Percentiles rank a stretch among this genome's conserved stretches.
phyloP scores from a whole-genome alignment of 2,888 invertebrate genomes.

The Drosophila setosimentum region DNA sequence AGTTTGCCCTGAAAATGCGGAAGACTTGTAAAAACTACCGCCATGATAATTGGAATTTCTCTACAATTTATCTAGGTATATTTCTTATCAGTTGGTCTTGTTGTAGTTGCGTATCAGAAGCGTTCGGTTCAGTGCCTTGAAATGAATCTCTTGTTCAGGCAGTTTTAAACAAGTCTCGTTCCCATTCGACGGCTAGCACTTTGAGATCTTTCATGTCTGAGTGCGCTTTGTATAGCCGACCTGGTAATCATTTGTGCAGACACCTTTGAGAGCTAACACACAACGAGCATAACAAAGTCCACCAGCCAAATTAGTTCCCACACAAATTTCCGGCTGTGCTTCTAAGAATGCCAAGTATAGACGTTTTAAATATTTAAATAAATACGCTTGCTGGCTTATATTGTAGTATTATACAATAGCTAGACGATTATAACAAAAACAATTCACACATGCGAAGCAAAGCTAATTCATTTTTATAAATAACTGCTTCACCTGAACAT shows the following conservation, averaged over 20 bases:
- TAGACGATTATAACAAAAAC: conserved; percentile 37
- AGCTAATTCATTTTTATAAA: conserved; percentile 66
- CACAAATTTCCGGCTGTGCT: conserved; percentile 65
- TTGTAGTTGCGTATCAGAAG: conserved; percentile 14
- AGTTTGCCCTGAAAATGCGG: neutral
- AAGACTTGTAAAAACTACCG: neutral
- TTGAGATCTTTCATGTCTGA: conserved; percentile 56
- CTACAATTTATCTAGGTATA: neutral
- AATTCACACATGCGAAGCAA: conserved; percentile 40
- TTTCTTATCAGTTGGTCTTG: conserved; percentile 30
- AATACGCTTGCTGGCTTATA: conserved; percentile 44
- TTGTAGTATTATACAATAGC: conserved; percentile 45
- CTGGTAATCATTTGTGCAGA: conserved; percentile 57
- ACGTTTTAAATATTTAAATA: conserved; percentile 73
- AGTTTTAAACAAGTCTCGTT: conserved; percentile 20
- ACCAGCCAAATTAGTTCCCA: conserved; percentile 58
- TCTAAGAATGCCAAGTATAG: conserved; percentile 53
- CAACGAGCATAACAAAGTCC: conserved; percentile 19
- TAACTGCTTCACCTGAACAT: conserved; percentile 37
- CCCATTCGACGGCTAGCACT: conserved; percentile 38
- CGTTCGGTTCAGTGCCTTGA: conserved; percentile 21
- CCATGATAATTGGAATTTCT: conserved; percentile 12
- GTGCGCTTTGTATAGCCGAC: conserved; percentile 44
- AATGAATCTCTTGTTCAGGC: conserved; percentile 42
- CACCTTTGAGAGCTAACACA: conserved; percentile 43